Conservation (phyloP, 2,888 invertebrate species). For the Andricus curvator region DNA sequence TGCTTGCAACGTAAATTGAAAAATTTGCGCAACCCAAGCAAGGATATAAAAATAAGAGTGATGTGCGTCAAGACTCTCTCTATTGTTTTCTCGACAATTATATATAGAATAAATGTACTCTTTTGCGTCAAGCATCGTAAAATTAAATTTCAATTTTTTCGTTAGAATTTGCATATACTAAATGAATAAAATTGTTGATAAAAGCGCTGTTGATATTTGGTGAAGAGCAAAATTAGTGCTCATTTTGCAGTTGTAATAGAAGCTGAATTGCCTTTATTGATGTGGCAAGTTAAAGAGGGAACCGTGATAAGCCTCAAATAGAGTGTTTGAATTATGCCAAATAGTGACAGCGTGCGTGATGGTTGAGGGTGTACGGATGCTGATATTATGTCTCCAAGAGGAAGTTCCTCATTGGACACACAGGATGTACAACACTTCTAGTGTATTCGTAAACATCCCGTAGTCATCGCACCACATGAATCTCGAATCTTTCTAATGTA, state of each 20-base stretch:
- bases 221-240: neutral
- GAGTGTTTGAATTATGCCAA: slow-evolving; percentile 27
- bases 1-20: neutral
- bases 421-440: slow-evolving; percentile 63
- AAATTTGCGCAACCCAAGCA: neutral
- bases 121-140: too few species aligned
- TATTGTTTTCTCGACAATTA: too few species aligned
- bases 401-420: slow-evolving; percentile 67
- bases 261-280: slow-evolving; percentile 13
- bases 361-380: slow-evolving; percentile 47
- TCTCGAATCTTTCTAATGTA: neutral
- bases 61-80: too few species aligned
- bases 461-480: neutral
- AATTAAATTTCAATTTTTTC: too few species aligned
- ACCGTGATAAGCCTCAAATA: neutral
- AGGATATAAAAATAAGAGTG: neutral
- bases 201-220: neutral
- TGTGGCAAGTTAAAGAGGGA: slow-evolving; percentile 5
- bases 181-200: too few species aligned
- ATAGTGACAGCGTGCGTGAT: slow-evolving; percentile 31
- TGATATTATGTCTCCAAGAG: slow-evolving; percentile 55
- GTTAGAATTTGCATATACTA: too few species aligned
- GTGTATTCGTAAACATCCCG: neutral
- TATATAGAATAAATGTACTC: too few species aligned
- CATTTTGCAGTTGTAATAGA: neutral